Conservation (phyloP, 2,888 invertebrate genomes). For the Lamellibrachia satsuma region DNA sequence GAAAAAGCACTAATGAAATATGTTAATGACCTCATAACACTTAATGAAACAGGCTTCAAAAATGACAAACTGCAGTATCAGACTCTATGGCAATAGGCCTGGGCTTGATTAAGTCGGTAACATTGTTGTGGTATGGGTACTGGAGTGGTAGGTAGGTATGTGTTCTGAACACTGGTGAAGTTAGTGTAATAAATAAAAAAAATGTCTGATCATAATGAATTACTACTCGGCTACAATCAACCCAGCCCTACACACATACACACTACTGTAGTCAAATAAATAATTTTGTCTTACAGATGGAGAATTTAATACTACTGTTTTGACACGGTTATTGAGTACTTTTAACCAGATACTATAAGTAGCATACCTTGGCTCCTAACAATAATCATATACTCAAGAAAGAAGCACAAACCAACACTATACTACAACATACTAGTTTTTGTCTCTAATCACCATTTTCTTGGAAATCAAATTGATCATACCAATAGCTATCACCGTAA, state of each 20-base stretch:
- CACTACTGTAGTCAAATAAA: background rate
- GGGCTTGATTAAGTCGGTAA: background rate
- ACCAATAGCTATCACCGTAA: background rate
- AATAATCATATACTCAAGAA: background rate
- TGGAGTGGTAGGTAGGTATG: background rate
- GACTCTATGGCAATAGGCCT: background rate
- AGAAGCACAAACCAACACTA: background rate
- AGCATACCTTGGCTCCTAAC: background rate
- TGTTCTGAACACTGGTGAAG: conserved; percentile 9
- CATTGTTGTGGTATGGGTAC: background rate
- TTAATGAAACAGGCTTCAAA: background rate
- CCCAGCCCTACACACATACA: background rate
- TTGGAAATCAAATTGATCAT: background rate
- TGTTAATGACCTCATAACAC: background rate
- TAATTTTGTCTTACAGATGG: background rate
- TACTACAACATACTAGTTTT: background rate
- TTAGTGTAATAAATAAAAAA: background rate
- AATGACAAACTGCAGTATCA: background rate
- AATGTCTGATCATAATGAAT: background rate
- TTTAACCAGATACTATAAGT: background rate
- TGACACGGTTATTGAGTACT: background rate
- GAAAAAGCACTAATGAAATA: background rate
- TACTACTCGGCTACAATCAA: background rate
- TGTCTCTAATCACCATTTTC: conserved; percentile 4
- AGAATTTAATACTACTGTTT: background rate